Evolutionary conservation across 53 echinoderm and acorn worm genomes (phyloP).

Genomic region (Henricia sp.): DNA sequence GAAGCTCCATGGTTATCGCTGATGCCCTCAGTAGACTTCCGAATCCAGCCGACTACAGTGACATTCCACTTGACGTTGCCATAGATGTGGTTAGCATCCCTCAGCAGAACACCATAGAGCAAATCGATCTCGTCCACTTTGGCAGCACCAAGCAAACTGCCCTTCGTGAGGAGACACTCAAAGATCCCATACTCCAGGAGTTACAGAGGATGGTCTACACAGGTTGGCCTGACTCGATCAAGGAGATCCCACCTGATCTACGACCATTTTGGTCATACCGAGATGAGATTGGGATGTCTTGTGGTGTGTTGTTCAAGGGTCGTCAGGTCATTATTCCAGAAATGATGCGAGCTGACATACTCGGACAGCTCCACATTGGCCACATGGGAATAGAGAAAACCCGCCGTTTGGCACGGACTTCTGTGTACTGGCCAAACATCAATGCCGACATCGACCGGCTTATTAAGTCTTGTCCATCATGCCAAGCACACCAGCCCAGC

Average conservation of each 20-base stretch:
- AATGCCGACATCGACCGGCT: conserved; percentile 1
- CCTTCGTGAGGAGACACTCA: conserved; percentile 25
- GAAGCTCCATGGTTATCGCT: conserved; percentile 20
- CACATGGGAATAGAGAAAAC: conserved; percentile 52
- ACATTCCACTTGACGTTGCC: too few species aligned
- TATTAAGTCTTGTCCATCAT: background rate
- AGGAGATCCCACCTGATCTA: conserved; percentile 50
- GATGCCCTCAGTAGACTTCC: conserved; percentile 44
- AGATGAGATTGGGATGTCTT: conserved; percentile 56
- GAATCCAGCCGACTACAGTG: too few species aligned
- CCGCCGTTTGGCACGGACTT: background rate
- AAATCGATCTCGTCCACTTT: conserved; percentile 46
- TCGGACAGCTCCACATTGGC: conserved; percentile 56
- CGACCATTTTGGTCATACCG: conserved; percentile 65
- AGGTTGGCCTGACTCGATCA: conserved; percentile 43
- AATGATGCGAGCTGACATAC: conserved; percentile 28
- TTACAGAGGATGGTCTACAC: background rate
- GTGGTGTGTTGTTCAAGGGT: conserved; percentile 68
- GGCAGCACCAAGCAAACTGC: conserved; percentile 31
- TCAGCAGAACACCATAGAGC: background rate
- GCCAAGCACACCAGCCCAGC: conserved; percentile 24
- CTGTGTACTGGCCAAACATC: conserved; percentile 47
- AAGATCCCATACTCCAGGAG: conserved; percentile 32
- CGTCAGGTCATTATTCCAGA: conserved; percentile 57
- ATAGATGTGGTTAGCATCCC: too few species aligned